A percentile compares a stretch with the other conserved stretches of the same genome.
These are phyloP conservation scores for Lagria hirta DNA, from an alignment of 2,888 invertebrate species.

Conservation along the genomic window DNA sequence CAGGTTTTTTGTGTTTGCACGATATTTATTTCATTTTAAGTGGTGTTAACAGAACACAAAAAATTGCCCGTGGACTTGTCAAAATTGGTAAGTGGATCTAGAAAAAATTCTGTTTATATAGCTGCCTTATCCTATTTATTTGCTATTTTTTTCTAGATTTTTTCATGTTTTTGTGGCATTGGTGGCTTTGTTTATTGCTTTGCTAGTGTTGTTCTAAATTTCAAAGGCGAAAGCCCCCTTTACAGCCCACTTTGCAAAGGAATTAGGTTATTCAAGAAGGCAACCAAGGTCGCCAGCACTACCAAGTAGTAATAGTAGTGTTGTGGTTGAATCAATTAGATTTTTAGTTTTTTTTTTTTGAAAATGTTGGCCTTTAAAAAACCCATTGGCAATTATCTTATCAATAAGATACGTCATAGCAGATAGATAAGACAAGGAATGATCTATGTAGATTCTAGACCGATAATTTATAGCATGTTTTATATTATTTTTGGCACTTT, in stretches of 20 bases:
- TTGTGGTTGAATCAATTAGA: not conserved
- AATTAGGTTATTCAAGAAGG: not conserved
- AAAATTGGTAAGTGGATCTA: conserved; percentile 24
- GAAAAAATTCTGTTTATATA: conserved; percentile 20
- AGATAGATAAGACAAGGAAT: no score
- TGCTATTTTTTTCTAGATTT: conserved; percentile 10
- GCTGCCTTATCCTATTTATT: conserved; percentile 13
- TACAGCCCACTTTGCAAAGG: not conserved
- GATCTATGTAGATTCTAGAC: no score
- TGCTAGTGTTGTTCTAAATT: conserved; percentile 12
- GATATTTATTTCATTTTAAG: conserved; percentile 4
- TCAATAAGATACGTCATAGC: no score
- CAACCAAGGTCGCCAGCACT: conserved; percentile 1
- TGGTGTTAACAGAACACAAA: no score
- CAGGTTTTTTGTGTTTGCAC: conserved; percentile 3
- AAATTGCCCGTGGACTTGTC: conserved; percentile 9
- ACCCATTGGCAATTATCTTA: no score
- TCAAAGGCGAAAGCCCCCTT: no score
- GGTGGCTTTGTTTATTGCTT: conserved; percentile 15
- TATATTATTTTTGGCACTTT: conserved; percentile 4
- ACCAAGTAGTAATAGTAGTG: no score
- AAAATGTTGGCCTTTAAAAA: no score
- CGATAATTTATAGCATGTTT: no score
- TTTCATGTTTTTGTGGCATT: conserved; percentile 7
- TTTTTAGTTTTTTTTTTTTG: no score